Evolutionary conservation across 2,888 invertebrate species (phyloP).

Genomic region (Chorisops tibialis): DNA sequence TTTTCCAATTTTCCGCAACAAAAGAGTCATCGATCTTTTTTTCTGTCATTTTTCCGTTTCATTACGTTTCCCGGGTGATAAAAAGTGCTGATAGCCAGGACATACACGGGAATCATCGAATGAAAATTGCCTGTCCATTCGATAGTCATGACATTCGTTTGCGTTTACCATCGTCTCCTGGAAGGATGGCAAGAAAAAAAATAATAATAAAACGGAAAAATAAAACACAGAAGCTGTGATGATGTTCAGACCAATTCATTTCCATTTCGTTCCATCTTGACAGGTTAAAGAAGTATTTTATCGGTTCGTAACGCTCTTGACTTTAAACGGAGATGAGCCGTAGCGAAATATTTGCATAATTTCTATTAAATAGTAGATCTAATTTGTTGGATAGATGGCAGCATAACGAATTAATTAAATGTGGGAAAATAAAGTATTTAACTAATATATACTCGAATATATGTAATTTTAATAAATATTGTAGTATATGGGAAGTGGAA

Average conservation of each 20-base stretch:
- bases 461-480: too few species aligned
- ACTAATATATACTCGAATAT: too few species aligned
- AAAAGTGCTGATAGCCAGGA: slow-evolving; percentile 35
- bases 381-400: not conserved
- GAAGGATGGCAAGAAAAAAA: slow-evolving; percentile 38
- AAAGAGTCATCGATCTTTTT: slow-evolving; percentile 51
- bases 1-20: slow-evolving; percentile 35
- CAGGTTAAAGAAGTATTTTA: not conserved
- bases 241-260: slow-evolving; percentile 2
- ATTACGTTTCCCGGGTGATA: slow-evolving; percentile 37
- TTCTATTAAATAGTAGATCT: not conserved
- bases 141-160: slow-evolving; percentile 19
- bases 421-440: too few species aligned
- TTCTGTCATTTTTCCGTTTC: slow-evolving; percentile 52
- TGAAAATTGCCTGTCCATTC: slow-evolving; percentile 18
- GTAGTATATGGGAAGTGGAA: too few species aligned
- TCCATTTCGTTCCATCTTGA: slow-evolving; percentile 16
- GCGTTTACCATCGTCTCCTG: not conserved
- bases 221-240: not conserved
- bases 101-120: slow-evolving; percentile 25
- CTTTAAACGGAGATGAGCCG: not conserved
- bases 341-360: slow-evolving; percentile 8
- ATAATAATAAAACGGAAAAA: not conserved
- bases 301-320: not conserved
- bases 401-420: too few species aligned